Conservation (phyloP, 2,888 invertebrate species). For the Sisyra nigra region DNA sequence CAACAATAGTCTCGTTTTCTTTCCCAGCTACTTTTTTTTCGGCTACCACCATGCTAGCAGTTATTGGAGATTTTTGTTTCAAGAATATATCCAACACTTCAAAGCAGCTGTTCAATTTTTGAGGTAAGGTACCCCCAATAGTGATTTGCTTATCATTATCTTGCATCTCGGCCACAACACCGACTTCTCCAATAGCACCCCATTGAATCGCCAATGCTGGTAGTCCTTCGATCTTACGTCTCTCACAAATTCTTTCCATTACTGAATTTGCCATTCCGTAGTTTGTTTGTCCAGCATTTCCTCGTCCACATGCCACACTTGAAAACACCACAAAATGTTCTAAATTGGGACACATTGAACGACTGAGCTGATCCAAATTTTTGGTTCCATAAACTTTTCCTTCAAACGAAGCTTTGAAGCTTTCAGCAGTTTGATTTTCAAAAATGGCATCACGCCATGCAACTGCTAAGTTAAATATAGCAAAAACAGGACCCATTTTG, state of each 20-base stretch:
- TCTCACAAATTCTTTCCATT: conserved; percentile 78
- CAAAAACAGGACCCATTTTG: conserved; percentile 53
- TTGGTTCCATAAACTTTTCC: conserved; percentile 71
- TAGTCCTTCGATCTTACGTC: conserved; percentile 45
- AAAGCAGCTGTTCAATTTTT: conserved; percentile 39
- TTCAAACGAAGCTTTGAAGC: conserved; percentile 46
- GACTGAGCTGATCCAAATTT: conserved; percentile 51
- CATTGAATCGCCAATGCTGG: conserved; percentile 79
- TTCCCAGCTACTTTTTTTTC: conserved; percentile 33
- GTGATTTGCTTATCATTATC: conserved; percentile 19
- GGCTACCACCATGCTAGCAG: conserved; percentile 31
- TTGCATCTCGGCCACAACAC: conserved; percentile 34
- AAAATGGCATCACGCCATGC: conserved; percentile 58
- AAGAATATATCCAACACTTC: conserved; percentile 31
- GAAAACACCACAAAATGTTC: conserved; percentile 81
- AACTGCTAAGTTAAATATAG: conserved; percentile 82
- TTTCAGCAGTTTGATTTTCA: conserved; percentile 56
- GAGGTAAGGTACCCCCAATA: conserved; percentile 37
- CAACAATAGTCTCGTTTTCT: conserved; percentile 49
- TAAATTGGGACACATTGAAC: conserved; percentile 36
- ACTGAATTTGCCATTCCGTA: conserved; percentile 83
- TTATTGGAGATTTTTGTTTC: conserved; percentile 25
- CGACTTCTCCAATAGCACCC: conserved; percentile 70
- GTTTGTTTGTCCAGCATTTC: conserved; percentile 82
- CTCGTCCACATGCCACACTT: conserved; percentile 80